Percentiles rank a stretch among this genome's conserved stretches.
Conservation (phyloP, 2,113 vertebrate species). For the Crocuta crocuta region DNA sequence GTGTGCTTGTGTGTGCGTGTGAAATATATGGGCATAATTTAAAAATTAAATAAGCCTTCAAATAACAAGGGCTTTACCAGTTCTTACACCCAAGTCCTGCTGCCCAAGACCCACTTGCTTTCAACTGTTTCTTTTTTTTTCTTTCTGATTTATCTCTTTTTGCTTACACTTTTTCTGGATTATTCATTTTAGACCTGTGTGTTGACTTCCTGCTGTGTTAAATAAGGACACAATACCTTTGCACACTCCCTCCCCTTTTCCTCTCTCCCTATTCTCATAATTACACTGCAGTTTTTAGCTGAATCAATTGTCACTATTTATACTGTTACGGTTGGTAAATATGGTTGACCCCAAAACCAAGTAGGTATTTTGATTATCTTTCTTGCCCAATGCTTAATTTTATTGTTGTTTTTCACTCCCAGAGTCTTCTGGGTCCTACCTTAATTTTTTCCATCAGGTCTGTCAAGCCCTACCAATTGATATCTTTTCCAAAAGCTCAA, state of each 20-base stretch:
- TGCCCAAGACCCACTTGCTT: constrained; percentile 11
- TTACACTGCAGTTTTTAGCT: neutral
- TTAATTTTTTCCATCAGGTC: neutral
- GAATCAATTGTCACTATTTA: neutral
- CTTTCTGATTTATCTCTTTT: neutral
- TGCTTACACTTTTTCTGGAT: neutral
- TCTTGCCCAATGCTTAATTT: neutral
- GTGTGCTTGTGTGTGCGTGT: neutral
- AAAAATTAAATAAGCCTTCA: constrained; percentile 33
- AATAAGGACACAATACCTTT: neutral
- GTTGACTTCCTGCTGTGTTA: neutral
- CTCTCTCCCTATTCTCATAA: neutral
- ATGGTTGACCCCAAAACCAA: neutral
- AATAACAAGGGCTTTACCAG: neutral
- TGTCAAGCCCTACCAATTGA: neutral
- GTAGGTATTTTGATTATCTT: neutral
- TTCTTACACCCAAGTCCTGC: neutral
- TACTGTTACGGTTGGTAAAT: constrained; percentile 3
- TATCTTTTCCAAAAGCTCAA: neutral
- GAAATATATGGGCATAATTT: constrained; percentile 35
- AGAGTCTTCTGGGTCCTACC: neutral
- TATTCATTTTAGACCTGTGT: neutral
- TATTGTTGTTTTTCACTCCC: neutral
- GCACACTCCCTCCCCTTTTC: neutral
- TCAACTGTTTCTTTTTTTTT: neutral